Conservation (phyloP, 2,113 vertebrate species). For the Panurus biarmicus region DNA sequence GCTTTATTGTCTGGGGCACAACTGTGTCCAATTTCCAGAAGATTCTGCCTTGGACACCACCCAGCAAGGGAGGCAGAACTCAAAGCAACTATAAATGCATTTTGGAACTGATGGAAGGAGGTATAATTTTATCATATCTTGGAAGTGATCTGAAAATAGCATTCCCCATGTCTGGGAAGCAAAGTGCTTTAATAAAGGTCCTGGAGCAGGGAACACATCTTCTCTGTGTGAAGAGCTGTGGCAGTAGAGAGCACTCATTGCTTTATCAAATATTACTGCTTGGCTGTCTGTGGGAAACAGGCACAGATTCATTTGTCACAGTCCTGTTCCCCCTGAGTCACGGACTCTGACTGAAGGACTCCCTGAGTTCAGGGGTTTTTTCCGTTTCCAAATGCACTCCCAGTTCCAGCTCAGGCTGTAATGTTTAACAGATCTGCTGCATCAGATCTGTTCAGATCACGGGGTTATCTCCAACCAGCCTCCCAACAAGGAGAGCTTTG, state of each 20-base stretch:
- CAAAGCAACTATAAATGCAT: neutral
- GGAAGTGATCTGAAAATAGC: neutral
- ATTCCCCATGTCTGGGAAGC: neutral
- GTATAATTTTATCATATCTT: neutral
- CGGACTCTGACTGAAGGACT: neutral
- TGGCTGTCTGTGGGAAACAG: neutral
- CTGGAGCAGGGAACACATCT: neutral
- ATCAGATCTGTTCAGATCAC: too few relatives aligned
- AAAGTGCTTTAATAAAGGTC: neutral
- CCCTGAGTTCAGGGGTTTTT: neutral
- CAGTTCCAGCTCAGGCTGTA: neutral
- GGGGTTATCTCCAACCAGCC: neutral
- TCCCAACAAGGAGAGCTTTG: neutral
- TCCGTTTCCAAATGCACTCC: accelerated
- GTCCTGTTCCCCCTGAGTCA: neutral
- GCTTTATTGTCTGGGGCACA: neutral
- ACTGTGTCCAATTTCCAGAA: neutral
- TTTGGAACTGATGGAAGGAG: neutral
- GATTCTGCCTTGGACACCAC: neutral
- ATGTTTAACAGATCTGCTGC: neutral
- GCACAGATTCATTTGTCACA: neutral
- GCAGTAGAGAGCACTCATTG: neutral
- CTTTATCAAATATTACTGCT: neutral
- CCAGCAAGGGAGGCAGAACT: neutral
- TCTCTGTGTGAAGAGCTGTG: neutral